Percentiles rank a stretch among this genome's conserved stretches.
These are phyloP conservation scores for Macrophya annulata DNA, from an alignment of 2,888 invertebrate genomes.

Conservation along the genomic window DNA sequence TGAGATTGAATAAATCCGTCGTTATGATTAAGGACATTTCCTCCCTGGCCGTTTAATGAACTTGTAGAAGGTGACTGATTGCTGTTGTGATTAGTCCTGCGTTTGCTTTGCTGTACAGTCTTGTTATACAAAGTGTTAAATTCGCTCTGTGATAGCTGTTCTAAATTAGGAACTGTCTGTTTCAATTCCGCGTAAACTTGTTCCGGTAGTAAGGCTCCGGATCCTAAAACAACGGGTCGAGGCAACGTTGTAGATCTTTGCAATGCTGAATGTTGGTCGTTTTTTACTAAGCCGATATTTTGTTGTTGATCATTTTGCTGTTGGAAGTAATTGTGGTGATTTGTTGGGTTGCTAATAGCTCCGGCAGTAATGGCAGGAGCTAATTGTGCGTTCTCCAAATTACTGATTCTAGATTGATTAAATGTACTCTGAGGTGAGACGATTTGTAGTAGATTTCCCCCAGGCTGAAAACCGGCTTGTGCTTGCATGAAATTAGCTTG, in stretches of 20 bases:
- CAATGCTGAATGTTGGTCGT: conserved; percentile 66
- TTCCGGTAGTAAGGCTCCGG: conserved; percentile 71
- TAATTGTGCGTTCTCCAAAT: conserved; percentile 61
- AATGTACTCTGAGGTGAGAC: conserved; percentile 64
- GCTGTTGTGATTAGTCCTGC: conserved; percentile 73
- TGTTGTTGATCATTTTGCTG: conserved; percentile 61
- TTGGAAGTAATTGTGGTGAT: conserved; percentile 58
- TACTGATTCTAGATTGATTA: conserved; percentile 54
- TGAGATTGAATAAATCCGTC: conserved; percentile 50
- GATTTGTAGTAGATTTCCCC: conserved; percentile 63
- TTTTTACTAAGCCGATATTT: conserved; percentile 68
- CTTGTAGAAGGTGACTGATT: conserved; percentile 59
- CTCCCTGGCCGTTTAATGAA: conserved; percentile 49
- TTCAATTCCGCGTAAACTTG: conserved; percentile 77
- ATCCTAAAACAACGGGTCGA: conserved; percentile 62
- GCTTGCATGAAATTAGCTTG: conserved; percentile 31
- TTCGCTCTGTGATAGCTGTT: conserved; percentile 76
- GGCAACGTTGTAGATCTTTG: conserved; percentile 58
- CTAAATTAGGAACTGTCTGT: conserved; percentile 76
- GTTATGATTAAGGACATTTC: conserved; percentile 59
- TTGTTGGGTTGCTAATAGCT: conserved; percentile 56
- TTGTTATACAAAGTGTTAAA: conserved; percentile 78
- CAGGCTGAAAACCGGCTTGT: conserved; percentile 58
- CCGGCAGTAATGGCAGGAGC: conserved; percentile 55
- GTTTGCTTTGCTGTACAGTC: conserved; percentile 76